Evolutionary conservation across 2,113 vertebrate species (phyloP).

Genomic region (Alaudala cheleensis): DNA sequence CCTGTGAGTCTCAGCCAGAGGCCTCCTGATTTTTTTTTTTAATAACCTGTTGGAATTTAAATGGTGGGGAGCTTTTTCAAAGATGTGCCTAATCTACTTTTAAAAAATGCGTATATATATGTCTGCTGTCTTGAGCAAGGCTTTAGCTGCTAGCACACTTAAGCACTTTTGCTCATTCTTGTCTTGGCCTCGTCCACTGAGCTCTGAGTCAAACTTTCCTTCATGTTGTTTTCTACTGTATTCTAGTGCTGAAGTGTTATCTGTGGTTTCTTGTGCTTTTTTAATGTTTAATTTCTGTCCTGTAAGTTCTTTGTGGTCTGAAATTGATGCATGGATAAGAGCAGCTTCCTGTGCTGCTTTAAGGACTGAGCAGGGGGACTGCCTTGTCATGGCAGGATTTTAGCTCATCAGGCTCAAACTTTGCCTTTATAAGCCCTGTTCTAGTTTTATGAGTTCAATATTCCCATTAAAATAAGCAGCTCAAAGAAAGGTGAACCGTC

Average conservation of each 20-base stretch:
- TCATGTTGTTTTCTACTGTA: background rate
- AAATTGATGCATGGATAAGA: background rate
- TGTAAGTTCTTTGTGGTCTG: background rate
- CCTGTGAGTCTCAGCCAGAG: background rate
- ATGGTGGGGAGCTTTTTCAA: background rate
- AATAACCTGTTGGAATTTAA: background rate
- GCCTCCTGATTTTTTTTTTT: background rate
- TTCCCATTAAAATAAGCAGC: background rate
- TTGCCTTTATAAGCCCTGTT: background rate
- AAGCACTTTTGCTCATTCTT: background rate
- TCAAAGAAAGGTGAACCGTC: background rate
- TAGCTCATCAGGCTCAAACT: background rate
- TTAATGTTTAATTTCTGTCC: background rate
- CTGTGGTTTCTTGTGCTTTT: background rate
- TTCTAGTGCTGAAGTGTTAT: background rate
- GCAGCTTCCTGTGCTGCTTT: background rate
- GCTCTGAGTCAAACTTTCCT: background rate
- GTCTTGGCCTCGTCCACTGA: background rate
- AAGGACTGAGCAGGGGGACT: background rate
- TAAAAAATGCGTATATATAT: background rate
- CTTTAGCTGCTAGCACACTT: background rate
- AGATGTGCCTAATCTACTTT: background rate
- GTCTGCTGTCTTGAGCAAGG: background rate
- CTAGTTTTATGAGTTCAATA: background rate
- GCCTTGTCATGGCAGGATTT: background rate